phyloP scores from a whole-genome alignment of 2,113 vertebrate species.

The Phocoena phocoena region DNA sequence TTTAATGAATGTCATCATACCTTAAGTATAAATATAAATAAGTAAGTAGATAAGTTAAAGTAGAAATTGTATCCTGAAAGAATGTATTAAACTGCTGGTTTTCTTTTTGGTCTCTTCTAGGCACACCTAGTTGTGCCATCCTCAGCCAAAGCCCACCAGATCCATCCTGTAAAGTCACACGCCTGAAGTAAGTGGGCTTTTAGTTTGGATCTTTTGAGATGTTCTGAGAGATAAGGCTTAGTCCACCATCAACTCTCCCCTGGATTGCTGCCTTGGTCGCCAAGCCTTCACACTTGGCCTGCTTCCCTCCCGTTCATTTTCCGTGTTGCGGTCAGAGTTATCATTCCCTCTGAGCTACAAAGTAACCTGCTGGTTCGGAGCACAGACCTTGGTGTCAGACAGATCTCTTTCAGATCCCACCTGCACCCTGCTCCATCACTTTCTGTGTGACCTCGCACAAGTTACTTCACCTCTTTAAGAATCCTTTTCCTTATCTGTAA shows the following conservation, averaged over 20 bases:
- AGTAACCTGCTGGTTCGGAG: not conserved
- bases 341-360: not conserved
- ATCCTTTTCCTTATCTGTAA: not conserved
- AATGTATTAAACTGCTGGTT: not conserved
- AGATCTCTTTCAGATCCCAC: not conserved
- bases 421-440: not conserved
- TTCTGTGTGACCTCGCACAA: not conserved
- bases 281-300: not conserved
- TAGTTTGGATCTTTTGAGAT: slow-evolving; percentile 26
- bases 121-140: not conserved
- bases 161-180: not conserved
- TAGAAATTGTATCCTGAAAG: not conserved
- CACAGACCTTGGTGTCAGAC: not conserved
- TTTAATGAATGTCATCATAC: not conserved
- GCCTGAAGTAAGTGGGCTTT: slow-evolving; percentile 18
- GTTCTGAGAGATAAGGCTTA: not conserved
- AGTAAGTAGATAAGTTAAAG: not conserved
- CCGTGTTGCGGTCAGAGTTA: not conserved
- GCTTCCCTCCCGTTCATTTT: not conserved
- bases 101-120: slow-evolving; percentile 34
- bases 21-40: not conserved
- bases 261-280: not conserved
- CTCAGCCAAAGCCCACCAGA: not conserved
- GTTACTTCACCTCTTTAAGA: slow-evolving; percentile 15
- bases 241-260: not conserved